Percentiles rank a stretch among this genome's conserved stretches.
Conservation (phyloP, 30 jellyfish, hydroid and myxozoan genomes). For the Morbakka virulenta region DNA sequence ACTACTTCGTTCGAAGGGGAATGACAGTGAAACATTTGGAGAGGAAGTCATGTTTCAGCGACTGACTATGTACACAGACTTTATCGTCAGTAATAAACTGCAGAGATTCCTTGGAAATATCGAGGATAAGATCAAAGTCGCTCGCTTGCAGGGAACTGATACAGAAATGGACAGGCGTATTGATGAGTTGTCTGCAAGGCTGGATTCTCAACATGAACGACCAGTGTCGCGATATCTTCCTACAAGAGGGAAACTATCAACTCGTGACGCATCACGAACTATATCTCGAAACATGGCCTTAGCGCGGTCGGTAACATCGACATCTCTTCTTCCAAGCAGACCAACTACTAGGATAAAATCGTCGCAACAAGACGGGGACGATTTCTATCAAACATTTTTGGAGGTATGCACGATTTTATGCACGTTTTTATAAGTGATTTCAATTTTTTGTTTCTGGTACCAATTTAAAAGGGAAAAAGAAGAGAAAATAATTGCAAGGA, state of each 20-base stretch:
- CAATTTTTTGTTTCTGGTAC: too few species aligned
- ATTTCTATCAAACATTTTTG: slow-evolving; percentile 66
- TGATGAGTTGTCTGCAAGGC: slow-evolving; percentile 49
- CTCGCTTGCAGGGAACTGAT: slow-evolving; percentile 82
- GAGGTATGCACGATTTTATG: slow-evolving; percentile 19
- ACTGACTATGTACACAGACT: slow-evolving; percentile 86
- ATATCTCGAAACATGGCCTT: slow-evolving; percentile 81
- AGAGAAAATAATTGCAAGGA: too few species aligned
- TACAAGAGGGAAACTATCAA: slow-evolving; percentile 42
- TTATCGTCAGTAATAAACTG: slow-evolving; percentile 72
- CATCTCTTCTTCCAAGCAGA: slow-evolving; percentile 61
- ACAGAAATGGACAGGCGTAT: slow-evolving; percentile 80
- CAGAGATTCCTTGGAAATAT: slow-evolving; percentile 73
- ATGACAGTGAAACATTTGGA: slow-evolving; percentile 49
- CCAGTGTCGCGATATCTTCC: slow-evolving; percentile 66
- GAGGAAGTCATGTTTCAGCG: slow-evolving; percentile 71
- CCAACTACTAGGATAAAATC: slow-evolving; percentile 55
- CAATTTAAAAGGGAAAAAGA: too few species aligned
- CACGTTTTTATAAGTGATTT: too few species aligned
- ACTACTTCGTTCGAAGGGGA: slow-evolving; percentile 58
- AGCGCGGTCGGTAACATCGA: slow-evolving; percentile 78
- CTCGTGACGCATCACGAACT: slow-evolving; percentile 64
- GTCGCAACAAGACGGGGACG: slow-evolving; percentile 65
- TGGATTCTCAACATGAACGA: slow-evolving; percentile 40
- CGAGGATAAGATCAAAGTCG: slow-evolving; percentile 60